These are phyloP conservation scores for Lapara coniferarum DNA, from an alignment of 2,888 invertebrate species.

Conservation along the genomic window DNA sequence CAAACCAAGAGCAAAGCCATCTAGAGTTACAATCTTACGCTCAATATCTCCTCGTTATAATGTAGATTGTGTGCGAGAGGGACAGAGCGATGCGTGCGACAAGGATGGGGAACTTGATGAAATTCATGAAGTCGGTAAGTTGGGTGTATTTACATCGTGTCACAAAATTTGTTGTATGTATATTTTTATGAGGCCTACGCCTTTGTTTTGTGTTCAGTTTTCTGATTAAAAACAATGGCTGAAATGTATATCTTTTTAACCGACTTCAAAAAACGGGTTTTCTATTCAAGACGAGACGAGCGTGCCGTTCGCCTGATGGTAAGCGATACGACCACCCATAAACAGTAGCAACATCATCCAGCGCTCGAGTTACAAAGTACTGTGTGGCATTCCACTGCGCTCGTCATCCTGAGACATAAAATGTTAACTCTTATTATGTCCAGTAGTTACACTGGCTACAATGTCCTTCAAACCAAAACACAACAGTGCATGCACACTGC, in stretches of 20 bases:
- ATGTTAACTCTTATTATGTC: too few relatives aligned
- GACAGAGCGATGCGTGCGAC: conserved; percentile 43
- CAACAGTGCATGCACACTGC: too few relatives aligned
- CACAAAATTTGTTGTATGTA: conserved; percentile 30
- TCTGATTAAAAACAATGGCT: neutral
- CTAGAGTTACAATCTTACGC: conserved; percentile 69
- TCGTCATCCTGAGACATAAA: too few relatives aligned
- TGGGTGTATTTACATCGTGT: conserved; percentile 55
- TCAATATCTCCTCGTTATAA: conserved; percentile 79
- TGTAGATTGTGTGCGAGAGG: conserved; percentile 67
- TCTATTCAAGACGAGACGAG: too few relatives aligned
- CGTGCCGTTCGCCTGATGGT: too few relatives aligned
- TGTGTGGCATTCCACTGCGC: too few relatives aligned
- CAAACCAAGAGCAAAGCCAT: conserved; percentile 29
- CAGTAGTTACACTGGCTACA: too few relatives aligned
- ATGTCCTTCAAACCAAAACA: too few relatives aligned
- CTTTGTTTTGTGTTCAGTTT: conserved; percentile 14
- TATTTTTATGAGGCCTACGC: conserved; percentile 14
- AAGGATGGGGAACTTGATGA: conserved; percentile 55
- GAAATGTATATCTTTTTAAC: neutral
- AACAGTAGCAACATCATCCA: too few relatives aligned
- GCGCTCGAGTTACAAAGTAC: too few relatives aligned
- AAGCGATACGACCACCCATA: too few relatives aligned
- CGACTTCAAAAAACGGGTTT: too few relatives aligned
- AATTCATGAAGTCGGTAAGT: conserved; percentile 69